These are phyloP conservation scores for Vombatus ursinus DNA, from an alignment of 2,113 vertebrate species.

Conservation along the genomic window DNA sequence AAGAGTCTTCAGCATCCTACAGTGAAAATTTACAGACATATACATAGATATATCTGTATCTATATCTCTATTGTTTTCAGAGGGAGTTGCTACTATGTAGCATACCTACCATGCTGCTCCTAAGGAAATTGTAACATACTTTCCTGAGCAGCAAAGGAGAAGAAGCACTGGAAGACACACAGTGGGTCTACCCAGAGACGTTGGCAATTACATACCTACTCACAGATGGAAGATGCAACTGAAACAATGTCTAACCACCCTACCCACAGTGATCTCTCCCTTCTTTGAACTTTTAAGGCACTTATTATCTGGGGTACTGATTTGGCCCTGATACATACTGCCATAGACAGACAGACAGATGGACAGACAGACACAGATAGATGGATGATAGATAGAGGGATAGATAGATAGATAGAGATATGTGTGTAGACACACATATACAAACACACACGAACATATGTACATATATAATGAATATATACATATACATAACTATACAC, in stretches of 20 bases:
- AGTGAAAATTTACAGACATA: neutral
- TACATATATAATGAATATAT: neutral
- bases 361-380: no score
- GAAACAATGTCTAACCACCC: neutral
- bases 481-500: no score
- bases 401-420: no score
- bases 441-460: neutral
- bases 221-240: neutral
- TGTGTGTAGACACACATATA: neutral
- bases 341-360: neutral
- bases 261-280: neutral
- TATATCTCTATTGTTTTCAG: neutral
- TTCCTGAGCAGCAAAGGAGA: neutral
- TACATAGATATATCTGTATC: neutral
- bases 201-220: neutral
- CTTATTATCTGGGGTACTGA: neutral
- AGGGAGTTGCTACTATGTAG: neutral
- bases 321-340: neutral
- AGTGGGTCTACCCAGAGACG: neutral
- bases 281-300: conserved; percentile 2
- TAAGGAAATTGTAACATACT: neutral
- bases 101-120: neutral
- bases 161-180: neutral
- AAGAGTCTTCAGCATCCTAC: neutral
- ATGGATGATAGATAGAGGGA: no score